These are phyloP conservation scores for Enteromius afrohamiltoni DNA, from an alignment of 2,797 vertebrate species.

Conservation along the genomic window DNA sequence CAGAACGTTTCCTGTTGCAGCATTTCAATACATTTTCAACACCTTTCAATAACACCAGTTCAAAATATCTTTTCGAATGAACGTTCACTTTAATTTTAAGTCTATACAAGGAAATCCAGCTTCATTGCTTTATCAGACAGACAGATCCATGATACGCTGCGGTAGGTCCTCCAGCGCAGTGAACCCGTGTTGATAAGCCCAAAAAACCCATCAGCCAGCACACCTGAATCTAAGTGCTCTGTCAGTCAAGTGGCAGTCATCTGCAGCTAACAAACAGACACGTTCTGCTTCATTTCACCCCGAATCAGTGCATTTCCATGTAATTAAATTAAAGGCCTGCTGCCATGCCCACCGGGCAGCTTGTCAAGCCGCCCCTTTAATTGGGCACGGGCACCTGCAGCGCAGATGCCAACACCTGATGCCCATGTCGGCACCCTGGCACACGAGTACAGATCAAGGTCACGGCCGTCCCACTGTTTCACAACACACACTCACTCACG, in stretches of 20 bases:
- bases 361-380: slow-evolving; percentile 50
- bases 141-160: neutral
- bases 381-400: slow-evolving; percentile 41
- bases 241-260: slow-evolving; percentile 33
- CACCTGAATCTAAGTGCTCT: slow-evolving; percentile 6
- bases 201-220: slow-evolving; percentile 10
- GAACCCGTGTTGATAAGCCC: slow-evolving; percentile 4
- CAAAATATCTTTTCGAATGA: neutral
- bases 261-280: slow-evolving; percentile 56
- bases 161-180: slow-evolving; percentile 7
- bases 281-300: slow-evolving; percentile 63
- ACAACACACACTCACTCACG: neutral
- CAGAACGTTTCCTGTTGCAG: neutral
- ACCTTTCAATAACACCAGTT: neutral
- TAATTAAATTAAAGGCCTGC: slow-evolving; percentile 63
- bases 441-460: slow-evolving; percentile 26
- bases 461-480: neutral
- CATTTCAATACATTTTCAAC: neutral
- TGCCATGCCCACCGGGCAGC: slow-evolving; percentile 52
- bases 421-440: slow-evolving; percentile 9
- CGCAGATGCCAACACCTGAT: slow-evolving; percentile 46
- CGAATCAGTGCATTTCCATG: slow-evolving; percentile 57
- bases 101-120: neutral
- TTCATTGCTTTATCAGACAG: neutral
- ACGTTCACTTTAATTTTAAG: neutral